phyloP scores from a whole-genome alignment of 1,140 invertebrate species.

The Caenorhabditis briggsae region DNA sequence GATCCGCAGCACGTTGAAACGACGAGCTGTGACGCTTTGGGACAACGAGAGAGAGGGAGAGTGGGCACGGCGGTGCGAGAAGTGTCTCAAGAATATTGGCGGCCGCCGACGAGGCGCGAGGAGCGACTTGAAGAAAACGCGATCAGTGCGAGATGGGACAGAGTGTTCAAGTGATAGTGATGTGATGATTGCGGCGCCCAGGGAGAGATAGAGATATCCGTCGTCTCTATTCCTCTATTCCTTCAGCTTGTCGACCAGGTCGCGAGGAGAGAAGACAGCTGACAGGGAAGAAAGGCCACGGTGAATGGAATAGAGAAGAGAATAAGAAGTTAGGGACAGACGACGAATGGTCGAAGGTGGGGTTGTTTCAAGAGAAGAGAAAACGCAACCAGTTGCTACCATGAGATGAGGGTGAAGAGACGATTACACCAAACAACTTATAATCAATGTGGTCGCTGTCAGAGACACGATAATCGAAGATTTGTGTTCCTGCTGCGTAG shows the following conservation, averaged over 20 bases:
- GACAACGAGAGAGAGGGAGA: not conserved
- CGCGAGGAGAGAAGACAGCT: conserved; percentile 25
- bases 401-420: conserved; percentile 38
- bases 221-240: conserved; percentile 12
- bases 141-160: conserved; percentile 35
- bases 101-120: conserved; percentile 49
- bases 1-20: conserved; percentile 1
- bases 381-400: conserved; percentile 44
- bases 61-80: conserved; percentile 32
- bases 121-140: conserved; percentile 52
- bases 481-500: not conserved
- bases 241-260: conserved; percentile 20
- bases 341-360: not conserved
- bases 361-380: not conserved
- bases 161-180: conserved; percentile 49
- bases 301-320: conserved; percentile 1
- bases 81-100: conserved; percentile 50
- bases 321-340: not conserved
- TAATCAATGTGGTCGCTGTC: conserved; percentile 10
- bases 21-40: not conserved
- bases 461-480: conserved; percentile 20
- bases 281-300: conserved; percentile 21
- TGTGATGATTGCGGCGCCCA: conserved; percentile 48
- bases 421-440: conserved; percentile 47
- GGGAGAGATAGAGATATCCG: conserved; percentile 21